phyloP scores from a whole-genome alignment of 2,888 invertebrate genomes.

The Ochropacha duplaris region DNA sequence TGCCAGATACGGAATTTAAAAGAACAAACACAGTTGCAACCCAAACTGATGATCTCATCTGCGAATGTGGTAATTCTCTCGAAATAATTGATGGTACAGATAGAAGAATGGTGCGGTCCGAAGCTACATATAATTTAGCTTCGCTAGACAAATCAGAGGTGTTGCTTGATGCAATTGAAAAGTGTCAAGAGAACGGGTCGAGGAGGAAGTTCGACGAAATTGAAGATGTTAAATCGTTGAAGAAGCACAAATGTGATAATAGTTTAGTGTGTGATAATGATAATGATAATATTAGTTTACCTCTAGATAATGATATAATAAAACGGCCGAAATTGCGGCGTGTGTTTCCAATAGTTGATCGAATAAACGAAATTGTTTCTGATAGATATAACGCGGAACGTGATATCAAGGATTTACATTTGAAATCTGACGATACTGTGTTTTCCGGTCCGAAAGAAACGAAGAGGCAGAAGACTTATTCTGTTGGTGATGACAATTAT shows the following conservation, averaged over 20 bases:
- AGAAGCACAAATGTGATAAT: slow-evolving; percentile 81
- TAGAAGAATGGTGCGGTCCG: slow-evolving; percentile 66
- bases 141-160: background rate
- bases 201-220: slow-evolving; percentile 49
- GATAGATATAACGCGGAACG: slow-evolving; percentile 54
- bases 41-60: slow-evolving; percentile 68
- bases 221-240: slow-evolving; percentile 54
- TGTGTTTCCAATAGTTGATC: slow-evolving; percentile 61
- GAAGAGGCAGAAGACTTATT: slow-evolving; percentile 69
- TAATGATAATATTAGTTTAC: slow-evolving; percentile 32
- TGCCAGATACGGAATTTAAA: slow-evolving; percentile 57
- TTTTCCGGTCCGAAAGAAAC: slow-evolving; percentile 57
- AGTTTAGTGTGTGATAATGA: slow-evolving; percentile 43
- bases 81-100: slow-evolving; percentile 39
- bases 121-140: slow-evolving; percentile 66
- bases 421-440: slow-evolving; percentile 68
- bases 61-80: slow-evolving; percentile 60
- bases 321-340: slow-evolving; percentile 72
- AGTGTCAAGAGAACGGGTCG: slow-evolving; percentile 39
- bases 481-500: slow-evolving; percentile 65
- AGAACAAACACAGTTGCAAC: slow-evolving; percentile 66
- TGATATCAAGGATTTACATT: slow-evolving; percentile 65
- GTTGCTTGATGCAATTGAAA: slow-evolving; percentile 30
- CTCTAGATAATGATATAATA: slow-evolving; percentile 39
- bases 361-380: slow-evolving; percentile 61